Evolutionary conservation across 1,140 invertebrate species (phyloP).

Genomic region (Amyelois transitella): DNA sequence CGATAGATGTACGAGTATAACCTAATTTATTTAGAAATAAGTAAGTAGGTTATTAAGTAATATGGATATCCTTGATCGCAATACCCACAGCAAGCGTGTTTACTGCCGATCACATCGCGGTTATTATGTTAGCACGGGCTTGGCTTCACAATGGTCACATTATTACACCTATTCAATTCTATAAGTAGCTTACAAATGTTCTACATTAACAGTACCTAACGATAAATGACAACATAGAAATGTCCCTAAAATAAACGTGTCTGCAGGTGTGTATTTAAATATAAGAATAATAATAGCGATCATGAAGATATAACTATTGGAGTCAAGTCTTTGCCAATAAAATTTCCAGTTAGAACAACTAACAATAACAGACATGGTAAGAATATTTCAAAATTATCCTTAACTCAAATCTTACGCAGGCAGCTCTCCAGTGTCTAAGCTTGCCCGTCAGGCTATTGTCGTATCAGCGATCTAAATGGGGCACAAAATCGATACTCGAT

Average conservation of each 20-base stretch:
- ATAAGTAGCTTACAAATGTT: neutral
- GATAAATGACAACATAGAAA: no score
- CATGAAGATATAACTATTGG: no score
- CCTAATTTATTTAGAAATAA: neutral
- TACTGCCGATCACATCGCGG: neutral
- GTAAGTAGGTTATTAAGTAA: neutral
- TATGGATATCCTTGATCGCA: neutral
- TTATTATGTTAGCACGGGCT: constrained; percentile 1
- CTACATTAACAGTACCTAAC: no score
- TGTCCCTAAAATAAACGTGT: no score
- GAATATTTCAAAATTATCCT: constrained; percentile 25
- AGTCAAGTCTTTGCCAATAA: no score
- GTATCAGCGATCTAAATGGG: constrained; percentile 60
- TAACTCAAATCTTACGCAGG: constrained; percentile 34
- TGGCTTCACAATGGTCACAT: neutral
- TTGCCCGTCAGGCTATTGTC: constrained; percentile 48
- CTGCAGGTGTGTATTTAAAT: no score
- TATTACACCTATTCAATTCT: neutral
- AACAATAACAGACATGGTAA: constrained; percentile 11
- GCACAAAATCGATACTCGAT: constrained; percentile 50
- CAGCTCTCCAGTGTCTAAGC: constrained; percentile 25
- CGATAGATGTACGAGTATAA: no score
- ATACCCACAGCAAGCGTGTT: neutral
- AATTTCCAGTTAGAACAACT: constrained; percentile 26
- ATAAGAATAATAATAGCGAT: no score